Evolutionary conservation across 2,797 vertebrate species (phyloP).

Genomic region (Paedocypris micromegethes): DNA sequence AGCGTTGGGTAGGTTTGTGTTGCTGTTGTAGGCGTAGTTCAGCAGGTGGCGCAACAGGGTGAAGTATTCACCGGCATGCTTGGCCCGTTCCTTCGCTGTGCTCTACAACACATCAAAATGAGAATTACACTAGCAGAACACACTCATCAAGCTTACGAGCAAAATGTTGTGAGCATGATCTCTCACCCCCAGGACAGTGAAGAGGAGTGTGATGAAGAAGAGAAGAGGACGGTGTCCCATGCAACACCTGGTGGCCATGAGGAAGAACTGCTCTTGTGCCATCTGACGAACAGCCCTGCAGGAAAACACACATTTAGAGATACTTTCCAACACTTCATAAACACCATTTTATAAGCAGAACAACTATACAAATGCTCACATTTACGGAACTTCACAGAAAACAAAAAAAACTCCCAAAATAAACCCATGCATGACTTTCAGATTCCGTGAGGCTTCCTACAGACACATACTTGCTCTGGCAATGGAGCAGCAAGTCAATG

Average conservation of each 20-base stretch:
- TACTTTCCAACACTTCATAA: too few relatives aligned
- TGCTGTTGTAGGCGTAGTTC: conserved; percentile 97
- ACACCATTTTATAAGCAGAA: too few relatives aligned
- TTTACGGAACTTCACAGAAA: too few relatives aligned
- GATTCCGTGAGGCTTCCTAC: not conserved
- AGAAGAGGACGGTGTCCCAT: conserved; percentile 97
- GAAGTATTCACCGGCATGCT: conserved; percentile 96
- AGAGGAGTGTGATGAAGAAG: conserved; percentile 97
- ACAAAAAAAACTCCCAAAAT: too few relatives aligned
- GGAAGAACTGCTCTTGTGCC: conserved; percentile 97
- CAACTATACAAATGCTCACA: too few relatives aligned
- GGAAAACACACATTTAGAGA: not conserved
- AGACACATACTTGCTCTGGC: conserved; percentile 92
- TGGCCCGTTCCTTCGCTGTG: conserved; percentile 92
- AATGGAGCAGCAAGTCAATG: conserved; percentile 93
- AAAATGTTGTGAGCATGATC: not conserved
- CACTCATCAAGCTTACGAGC: not conserved
- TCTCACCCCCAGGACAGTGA: conserved; percentile 95
- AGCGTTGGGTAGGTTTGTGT: conserved; percentile 95
- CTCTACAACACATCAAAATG: conserved; percentile 64
- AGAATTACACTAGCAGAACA: not conserved
- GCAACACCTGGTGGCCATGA: conserved; percentile 97
- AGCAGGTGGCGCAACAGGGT: conserved; percentile 90
- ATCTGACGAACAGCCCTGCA: conserved; percentile 91
- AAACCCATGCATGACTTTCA: too few relatives aligned